A percentile compares a stretch with the other conserved stretches of the same genome.
Conservation (phyloP, 2,113 vertebrate species). For the Phylloscopus trochiloides region DNA sequence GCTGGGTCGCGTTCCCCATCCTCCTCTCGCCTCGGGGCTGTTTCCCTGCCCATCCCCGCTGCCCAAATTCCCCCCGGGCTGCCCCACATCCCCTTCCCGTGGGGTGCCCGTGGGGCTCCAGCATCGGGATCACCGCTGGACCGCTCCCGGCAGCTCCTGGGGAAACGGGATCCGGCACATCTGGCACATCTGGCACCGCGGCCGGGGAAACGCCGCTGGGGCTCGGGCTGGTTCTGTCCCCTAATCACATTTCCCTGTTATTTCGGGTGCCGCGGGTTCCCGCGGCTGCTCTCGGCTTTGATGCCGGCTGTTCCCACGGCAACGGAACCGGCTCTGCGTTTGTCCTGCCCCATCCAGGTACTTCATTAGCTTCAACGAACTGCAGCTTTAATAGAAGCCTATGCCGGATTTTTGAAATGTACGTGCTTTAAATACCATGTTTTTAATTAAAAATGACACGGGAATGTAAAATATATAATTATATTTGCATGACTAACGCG, state of each 20-base stretch:
- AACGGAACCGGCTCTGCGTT: background rate
- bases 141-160: accelerated
- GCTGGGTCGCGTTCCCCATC: accelerated
- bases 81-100: accelerated
- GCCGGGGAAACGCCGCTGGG: accelerated
- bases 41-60: background rate
- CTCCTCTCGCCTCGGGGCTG: accelerated
- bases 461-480: background rate
- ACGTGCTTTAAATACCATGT: background rate
- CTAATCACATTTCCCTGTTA: accelerated
- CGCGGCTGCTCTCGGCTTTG: background rate
- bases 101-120: background rate
- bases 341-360: background rate
- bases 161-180: accelerated
- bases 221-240: accelerated
- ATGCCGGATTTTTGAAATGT: background rate
- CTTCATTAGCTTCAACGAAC: background rate
- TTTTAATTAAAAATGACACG: background rate
- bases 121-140: accelerated
- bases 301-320: slow-evolving; percentile 4
- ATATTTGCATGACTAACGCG: background rate
- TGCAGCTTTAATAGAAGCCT: background rate
- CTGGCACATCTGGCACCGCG: background rate
- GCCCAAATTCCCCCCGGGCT: background rate
- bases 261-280: background rate